Percentiles rank a stretch among this genome's conserved stretches.
Conservation (phyloP, 2,797 vertebrate species). For the Acipenser oxyrinchus region DNA sequence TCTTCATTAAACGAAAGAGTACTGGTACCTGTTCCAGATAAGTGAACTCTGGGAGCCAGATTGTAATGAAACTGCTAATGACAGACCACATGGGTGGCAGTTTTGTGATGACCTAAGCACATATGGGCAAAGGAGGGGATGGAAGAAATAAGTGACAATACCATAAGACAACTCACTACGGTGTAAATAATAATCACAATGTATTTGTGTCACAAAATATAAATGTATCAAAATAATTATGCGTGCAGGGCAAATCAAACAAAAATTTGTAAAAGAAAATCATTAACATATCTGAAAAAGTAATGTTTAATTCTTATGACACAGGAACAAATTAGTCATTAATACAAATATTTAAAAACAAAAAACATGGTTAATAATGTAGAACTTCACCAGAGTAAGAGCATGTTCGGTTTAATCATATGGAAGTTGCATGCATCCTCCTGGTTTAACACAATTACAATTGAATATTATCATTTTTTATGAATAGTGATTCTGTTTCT, state of each 20-base stretch:
- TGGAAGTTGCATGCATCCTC: slow-evolving; percentile 13
- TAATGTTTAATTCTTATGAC: too few relatives aligned
- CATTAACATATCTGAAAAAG: too few relatives aligned
- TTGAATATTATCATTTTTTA: slow-evolving; percentile 42
- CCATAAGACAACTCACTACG: neutral
- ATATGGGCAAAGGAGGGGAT: slow-evolving; percentile 28
- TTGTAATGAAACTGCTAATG: slow-evolving; percentile 56
- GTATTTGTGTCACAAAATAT: too few relatives aligned
- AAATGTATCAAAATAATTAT: too few relatives aligned
- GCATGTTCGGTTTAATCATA: neutral
- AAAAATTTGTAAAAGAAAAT: too few relatives aligned
- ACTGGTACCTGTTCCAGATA: slow-evolving; percentile 45
- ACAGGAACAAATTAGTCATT: too few relatives aligned
- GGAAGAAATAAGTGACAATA: neutral
- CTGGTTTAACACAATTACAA: slow-evolving; percentile 38
- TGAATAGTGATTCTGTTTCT: slow-evolving; percentile 43
- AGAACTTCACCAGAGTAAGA: neutral
- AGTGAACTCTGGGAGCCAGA: slow-evolving; percentile 43
- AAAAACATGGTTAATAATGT: too few relatives aligned
- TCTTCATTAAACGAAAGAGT: slow-evolving; percentile 43
- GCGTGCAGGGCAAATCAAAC: too few relatives aligned
- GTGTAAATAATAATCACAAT: neutral
- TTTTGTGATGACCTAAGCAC: slow-evolving; percentile 42
- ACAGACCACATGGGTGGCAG: slow-evolving; percentile 40
- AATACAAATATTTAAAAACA: too few relatives aligned